Percentiles rank a stretch among this genome's conserved stretches.
Conservation (phyloP, 2,113 vertebrate species). For the Chloropsis cyanopogon region DNA sequence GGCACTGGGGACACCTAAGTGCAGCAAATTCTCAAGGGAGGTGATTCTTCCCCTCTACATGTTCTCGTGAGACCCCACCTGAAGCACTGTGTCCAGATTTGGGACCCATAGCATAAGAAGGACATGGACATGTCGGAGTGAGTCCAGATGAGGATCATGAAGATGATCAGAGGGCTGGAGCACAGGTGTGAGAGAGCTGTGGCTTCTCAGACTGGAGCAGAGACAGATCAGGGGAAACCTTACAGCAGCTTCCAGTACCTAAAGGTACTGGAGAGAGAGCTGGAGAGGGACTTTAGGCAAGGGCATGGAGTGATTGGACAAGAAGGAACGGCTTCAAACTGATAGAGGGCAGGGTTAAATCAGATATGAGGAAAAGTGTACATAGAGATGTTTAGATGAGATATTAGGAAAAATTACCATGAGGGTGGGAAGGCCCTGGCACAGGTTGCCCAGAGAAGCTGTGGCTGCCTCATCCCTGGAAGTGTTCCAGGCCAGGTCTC, state of each 20-base stretch:
- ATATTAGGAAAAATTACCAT: neutral
- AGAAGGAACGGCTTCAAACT: neutral
- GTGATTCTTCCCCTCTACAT: neutral
- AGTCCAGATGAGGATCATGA: neutral
- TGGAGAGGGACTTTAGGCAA: neutral
- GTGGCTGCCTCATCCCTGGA: neutral
- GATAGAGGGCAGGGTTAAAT: neutral
- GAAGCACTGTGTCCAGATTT: neutral
- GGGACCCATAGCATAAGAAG: neutral
- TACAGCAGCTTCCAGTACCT: neutral
- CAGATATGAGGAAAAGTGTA: neutral
- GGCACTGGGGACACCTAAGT: neutral
- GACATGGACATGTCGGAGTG: neutral
- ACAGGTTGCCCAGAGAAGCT: neutral
- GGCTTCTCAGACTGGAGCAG: neutral
- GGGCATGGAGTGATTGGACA: neutral
- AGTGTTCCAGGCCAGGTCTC: neutral
- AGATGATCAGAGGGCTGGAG: neutral
- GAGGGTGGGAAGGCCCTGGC: neutral
- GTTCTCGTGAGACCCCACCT: too few species aligned
- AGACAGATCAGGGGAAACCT: neutral
- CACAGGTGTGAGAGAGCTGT: neutral
- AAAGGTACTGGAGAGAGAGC: neutral
- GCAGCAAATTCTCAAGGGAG: neutral
- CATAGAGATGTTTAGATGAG: neutral